Evolutionary conservation across 2,797 vertebrate species (phyloP).

Genomic region (Echiichthys vipera): DNA sequence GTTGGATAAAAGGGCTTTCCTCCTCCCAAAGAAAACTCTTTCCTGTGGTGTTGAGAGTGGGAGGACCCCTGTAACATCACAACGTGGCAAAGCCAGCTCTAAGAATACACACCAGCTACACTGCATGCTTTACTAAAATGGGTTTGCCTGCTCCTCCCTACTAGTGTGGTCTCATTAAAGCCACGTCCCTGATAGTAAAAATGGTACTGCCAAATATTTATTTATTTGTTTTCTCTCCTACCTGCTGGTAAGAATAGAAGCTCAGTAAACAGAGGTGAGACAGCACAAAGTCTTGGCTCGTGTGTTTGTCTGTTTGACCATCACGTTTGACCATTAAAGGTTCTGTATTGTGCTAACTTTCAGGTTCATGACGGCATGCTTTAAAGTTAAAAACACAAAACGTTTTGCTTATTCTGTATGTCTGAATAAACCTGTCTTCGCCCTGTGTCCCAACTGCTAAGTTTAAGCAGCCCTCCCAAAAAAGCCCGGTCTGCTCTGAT

Average conservation of each 20-base stretch:
- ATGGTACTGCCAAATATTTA: background rate
- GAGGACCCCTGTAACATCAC: slow-evolving; percentile 79
- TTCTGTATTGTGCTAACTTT: too few species aligned
- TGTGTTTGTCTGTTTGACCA: background rate
- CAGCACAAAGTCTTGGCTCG: background rate
- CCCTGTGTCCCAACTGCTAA: too few species aligned
- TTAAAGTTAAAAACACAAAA: too few species aligned
- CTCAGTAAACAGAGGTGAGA: background rate
- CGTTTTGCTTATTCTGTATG: too few species aligned
- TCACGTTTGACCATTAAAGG: background rate
- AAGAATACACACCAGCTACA: slow-evolving; percentile 63
- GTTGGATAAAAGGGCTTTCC: slow-evolving; percentile 46
- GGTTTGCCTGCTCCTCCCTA: slow-evolving; percentile 48
- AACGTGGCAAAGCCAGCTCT: slow-evolving; percentile 82
- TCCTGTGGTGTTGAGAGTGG: slow-evolving; percentile 66
- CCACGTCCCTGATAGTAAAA: slow-evolving; percentile 20
- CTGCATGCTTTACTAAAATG: slow-evolving; percentile 37
- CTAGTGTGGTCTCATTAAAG: slow-evolving; percentile 3
- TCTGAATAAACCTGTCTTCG: too few species aligned
- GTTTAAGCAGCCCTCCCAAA: too few species aligned
- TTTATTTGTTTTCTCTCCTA: background rate
- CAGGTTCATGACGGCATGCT: too few species aligned
- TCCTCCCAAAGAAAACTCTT: slow-evolving; percentile 23
- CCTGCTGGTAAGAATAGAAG: background rate
- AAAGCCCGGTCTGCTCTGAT: too few species aligned